Conservation (phyloP, 1,140 invertebrate genomes). For the Lethocerus indicus region DNA sequence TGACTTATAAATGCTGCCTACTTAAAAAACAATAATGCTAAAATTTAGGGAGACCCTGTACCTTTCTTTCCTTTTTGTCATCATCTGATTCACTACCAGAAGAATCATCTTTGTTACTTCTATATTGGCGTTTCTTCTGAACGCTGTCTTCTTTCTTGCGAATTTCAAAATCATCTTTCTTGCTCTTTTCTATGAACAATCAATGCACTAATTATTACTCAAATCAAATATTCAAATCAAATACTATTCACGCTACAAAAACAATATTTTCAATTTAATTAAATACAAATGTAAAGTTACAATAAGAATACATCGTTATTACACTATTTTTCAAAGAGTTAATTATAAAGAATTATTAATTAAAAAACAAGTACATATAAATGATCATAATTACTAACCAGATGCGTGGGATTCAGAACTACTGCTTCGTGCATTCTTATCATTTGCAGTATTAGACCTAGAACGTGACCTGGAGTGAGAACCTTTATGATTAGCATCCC, state of each 20-base stretch:
- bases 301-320: too few relatives aligned
- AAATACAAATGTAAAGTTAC: too few relatives aligned
- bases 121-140: constrained; percentile 67
- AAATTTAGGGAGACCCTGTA: constrained; percentile 3
- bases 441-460: constrained; percentile 16
- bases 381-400: constrained; percentile 8
- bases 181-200: too few relatives aligned
- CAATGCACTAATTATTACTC: too few relatives aligned
- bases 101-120: constrained; percentile 63
- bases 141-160: constrained; percentile 58
- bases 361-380: too few relatives aligned
- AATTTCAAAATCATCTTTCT: constrained; percentile 51
- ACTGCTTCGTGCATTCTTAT: constrained; percentile 23
- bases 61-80: constrained; percentile 13
- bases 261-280: too few relatives aligned
- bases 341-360: too few relatives aligned
- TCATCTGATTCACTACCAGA: constrained; percentile 37
- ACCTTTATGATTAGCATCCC: constrained; percentile 8
- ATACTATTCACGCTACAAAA: too few relatives aligned
- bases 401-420: constrained; percentile 22
- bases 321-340: too few relatives aligned
- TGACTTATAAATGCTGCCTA: background rate
- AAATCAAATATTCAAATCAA: too few relatives aligned
- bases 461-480: constrained; percentile 17
- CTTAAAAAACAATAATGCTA: background rate